These are phyloP conservation scores for Tetheella fluctuosa DNA, from an alignment of 2,888 invertebrate species.

Conservation along the genomic window DNA sequence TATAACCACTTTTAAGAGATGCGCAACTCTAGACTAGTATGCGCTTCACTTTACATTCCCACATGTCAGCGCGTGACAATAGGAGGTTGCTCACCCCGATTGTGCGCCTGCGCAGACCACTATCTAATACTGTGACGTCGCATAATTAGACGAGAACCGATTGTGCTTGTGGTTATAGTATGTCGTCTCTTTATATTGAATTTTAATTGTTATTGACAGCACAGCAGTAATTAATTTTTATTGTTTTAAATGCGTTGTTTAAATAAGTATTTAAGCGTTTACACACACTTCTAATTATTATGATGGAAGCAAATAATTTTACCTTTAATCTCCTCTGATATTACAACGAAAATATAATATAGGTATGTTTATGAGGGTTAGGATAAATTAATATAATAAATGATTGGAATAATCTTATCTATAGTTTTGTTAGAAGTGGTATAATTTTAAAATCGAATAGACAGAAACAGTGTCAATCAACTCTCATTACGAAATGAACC, in stretches of 20 bases:
- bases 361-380: no score
- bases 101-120: slow-evolving; percentile 43
- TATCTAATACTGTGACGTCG: slow-evolving; percentile 69
- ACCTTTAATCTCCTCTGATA: no score
- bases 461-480: no score
- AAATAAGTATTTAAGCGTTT: no score
- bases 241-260: background rate
- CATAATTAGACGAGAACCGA: slow-evolving; percentile 68
- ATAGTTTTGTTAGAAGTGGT: no score
- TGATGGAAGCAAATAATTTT: no score
- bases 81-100: slow-evolving; percentile 78
- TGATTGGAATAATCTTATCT: no score
- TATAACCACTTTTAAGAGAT: slow-evolving; percentile 17
- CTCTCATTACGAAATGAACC: no score
- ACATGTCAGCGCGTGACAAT: slow-evolving; percentile 69
- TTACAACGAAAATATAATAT: no score
- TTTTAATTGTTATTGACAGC: slow-evolving; percentile 9
- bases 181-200: slow-evolving; percentile 38
- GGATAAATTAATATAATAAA: no score
- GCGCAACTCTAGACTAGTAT: slow-evolving; percentile 40
- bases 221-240: background rate
- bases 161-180: slow-evolving; percentile 38
- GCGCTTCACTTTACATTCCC: slow-evolving; percentile 62
- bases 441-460: no score
- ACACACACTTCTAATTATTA: no score